These are phyloP conservation scores for Heteractis magnifica DNA, from an alignment of 92 coral and sea anemone genomes.

Conservation along the genomic window DNA sequence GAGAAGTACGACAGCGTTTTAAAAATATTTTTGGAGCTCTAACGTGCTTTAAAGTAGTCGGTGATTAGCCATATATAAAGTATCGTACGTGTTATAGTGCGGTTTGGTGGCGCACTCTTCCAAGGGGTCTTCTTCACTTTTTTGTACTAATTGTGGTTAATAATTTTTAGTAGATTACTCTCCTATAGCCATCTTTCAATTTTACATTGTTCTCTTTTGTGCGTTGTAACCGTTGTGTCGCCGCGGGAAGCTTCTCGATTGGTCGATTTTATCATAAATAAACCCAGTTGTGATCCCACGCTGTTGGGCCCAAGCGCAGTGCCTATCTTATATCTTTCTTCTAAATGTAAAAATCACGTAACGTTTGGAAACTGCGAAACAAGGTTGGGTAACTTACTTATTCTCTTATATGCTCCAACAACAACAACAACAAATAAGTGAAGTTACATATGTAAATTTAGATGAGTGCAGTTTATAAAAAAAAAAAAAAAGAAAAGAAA, in stretches of 20 bases:
- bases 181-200: not conserved
- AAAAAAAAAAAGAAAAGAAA: not conserved
- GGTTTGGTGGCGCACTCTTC: not conserved
- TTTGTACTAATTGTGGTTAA: not conserved
- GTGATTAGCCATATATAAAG: not conserved
- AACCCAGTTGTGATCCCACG: not conserved
- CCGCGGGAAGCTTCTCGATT: not conserved
- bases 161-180: not conserved
- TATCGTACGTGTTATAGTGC: not conserved
- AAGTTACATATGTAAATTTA: not conserved
- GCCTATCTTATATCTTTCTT: not conserved
- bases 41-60: not conserved
- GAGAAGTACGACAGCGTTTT: not conserved
- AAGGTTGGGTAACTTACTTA: too few relatives aligned
- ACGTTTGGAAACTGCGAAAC: not conserved
- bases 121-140: not conserved
- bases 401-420: not conserved
- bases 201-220: conserved; percentile 1
- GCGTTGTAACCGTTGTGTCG: not conserved
- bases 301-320: conserved; percentile 5
- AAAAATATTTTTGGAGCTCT: not conserved
- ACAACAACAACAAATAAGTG: not conserved
- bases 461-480: not conserved
- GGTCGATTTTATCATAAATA: not conserved
- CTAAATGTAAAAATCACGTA: not conserved